phyloP scores from a whole-genome alignment of 2,113 vertebrate species.

The Myxocyprinus asiaticus region DNA sequence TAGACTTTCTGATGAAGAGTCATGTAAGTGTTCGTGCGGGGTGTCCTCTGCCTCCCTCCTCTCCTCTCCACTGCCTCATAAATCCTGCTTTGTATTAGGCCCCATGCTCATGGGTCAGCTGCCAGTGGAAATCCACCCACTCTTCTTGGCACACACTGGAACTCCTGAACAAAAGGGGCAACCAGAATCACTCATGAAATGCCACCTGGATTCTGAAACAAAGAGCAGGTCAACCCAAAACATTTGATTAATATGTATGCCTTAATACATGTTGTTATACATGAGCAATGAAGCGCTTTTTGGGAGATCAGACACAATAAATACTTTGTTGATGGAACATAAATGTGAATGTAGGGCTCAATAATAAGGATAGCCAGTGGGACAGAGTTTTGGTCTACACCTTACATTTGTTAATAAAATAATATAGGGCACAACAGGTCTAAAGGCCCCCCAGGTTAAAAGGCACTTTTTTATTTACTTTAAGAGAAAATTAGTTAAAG shows the following conservation, averaged over 20 bases:
- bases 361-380: no score
- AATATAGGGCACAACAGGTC: no score
- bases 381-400: no score
- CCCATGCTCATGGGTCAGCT: conserved; percentile 27
- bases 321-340: no score
- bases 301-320: no score
- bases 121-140: conserved; percentile 27
- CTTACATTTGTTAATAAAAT: no score
- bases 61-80: conserved; percentile 24
- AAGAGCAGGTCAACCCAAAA: conserved; percentile 3
- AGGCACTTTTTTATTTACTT: no score
- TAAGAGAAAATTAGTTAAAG: no score
- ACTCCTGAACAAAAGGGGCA: conserved; percentile 30
- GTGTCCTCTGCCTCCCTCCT: conserved; percentile 7
- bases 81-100: conserved; percentile 28
- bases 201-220: conserved; percentile 6
- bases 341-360: no score
- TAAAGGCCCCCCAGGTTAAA: no score
- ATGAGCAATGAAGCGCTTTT: no score
- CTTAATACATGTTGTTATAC: no score
- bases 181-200: conserved; percentile 24
- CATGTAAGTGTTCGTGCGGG: not conserved
- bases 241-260: not conserved
- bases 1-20: not conserved
- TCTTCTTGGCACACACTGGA: conserved; percentile 25